phyloP scores from a whole-genome alignment of 2,113 vertebrate species.

The Laticauda laticaudata region DNA sequence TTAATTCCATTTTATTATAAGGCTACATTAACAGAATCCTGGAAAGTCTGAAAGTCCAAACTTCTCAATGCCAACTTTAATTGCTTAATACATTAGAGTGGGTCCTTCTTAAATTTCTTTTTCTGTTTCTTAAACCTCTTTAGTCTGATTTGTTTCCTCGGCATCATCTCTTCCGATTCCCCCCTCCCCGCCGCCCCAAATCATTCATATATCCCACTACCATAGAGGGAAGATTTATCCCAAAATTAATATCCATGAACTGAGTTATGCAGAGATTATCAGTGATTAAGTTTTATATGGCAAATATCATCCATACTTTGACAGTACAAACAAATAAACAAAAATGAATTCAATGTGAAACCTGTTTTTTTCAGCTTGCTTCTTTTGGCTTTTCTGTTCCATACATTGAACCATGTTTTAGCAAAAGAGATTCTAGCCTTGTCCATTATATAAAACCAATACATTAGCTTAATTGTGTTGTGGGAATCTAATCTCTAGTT shows the following conservation, averaged over 20 bases:
- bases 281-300: slow-evolving; percentile 2
- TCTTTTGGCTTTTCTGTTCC: background rate
- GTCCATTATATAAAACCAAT: background rate
- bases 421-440: background rate
- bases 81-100: background rate
- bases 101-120: background rate
- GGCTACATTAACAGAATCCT: background rate
- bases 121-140: background rate
- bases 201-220: background rate
- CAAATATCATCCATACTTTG: slow-evolving; percentile 30
- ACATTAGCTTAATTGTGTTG: background rate
- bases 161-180: background rate
- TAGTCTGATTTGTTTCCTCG: background rate
- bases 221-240: background rate
- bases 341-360: background rate
- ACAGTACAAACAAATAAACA: slow-evolving; percentile 8
- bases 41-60: background rate
- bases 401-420: background rate
- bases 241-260: background rate
- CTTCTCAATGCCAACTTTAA: background rate
- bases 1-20: background rate
- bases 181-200: fast-evolving
- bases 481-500: background rate
- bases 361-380: background rate
- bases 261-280: background rate